Evolutionary conservation across 1,140 invertebrate species (phyloP).

Genomic region (Sitobion miscanthi): DNA sequence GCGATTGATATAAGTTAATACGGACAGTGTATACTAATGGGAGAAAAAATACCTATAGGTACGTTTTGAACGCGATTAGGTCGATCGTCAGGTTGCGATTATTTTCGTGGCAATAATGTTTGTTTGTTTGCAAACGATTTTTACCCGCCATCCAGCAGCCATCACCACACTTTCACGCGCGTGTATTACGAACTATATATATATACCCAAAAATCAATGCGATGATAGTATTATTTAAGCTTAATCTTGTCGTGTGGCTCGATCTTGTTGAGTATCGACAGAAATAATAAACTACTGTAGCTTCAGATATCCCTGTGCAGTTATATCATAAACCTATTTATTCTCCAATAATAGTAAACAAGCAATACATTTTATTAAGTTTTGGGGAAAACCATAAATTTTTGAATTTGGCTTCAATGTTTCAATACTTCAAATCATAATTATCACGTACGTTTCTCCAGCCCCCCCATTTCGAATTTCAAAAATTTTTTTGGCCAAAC

Average conservation of each 20-base stretch:
- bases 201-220: not conserved
- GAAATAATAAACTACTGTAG: no score
- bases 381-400: no score
- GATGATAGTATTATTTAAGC: not conserved
- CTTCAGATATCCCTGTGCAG: no score
- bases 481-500: no score
- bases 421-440: no score
- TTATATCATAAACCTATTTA: not conserved
- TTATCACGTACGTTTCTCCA: no score
- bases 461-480: no score
- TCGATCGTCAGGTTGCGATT: not conserved
- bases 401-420: no score
- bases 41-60: not conserved
- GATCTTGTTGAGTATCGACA: no score
- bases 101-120: not conserved
- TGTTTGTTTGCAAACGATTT: not conserved
- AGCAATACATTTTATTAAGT: not conserved
- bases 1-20: not conserved
- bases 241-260: no score
- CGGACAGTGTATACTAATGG: not conserved
- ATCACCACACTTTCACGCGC: no score
- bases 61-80: not conserved
- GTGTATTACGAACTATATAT: no score
- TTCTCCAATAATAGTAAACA: not conserved
- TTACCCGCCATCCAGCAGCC: not conserved